These are phyloP conservation scores for Erebia epiphron DNA, from an alignment of 2,888 invertebrate species.

Conservation along the genomic window DNA sequence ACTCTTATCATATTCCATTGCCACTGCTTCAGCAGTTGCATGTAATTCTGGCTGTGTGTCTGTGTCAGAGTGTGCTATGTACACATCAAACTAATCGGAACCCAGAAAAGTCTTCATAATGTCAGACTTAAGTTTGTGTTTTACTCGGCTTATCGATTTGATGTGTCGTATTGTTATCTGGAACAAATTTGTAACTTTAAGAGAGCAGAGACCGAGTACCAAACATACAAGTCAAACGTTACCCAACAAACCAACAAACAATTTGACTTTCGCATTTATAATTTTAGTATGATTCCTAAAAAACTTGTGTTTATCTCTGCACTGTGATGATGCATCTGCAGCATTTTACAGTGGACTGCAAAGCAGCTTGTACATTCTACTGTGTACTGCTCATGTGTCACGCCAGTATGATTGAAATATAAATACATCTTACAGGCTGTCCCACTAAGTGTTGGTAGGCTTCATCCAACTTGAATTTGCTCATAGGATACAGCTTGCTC, in stretches of 20 bases:
- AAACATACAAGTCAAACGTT: neutral
- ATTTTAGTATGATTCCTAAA: no score
- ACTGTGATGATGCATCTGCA: no score
- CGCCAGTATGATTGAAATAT: neutral
- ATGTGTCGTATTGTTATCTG: conserved; percentile 9
- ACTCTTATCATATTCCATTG: neutral
- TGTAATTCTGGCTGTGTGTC: neutral
- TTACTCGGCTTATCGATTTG: neutral
- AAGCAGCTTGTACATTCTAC: no score
- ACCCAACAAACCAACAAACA: no score
- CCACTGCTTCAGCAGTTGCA: neutral
- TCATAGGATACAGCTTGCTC: neutral
- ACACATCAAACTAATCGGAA: neutral
- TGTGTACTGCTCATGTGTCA: no score
- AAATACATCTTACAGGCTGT: neutral
- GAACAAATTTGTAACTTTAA: neutral
- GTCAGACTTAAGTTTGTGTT: neutral
- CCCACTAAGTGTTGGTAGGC: conserved; percentile 1
- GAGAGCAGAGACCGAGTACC: neutral
- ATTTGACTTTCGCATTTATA: no score
- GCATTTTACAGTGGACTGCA: no score
- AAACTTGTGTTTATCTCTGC: no score
- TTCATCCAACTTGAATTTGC: conserved; percentile 1
- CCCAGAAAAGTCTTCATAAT: neutral
- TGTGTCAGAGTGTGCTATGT: neutral